Evolutionary conservation across 2,797 vertebrate genomes (phyloP).

Genomic region (Okamejei kenojei): DNA sequence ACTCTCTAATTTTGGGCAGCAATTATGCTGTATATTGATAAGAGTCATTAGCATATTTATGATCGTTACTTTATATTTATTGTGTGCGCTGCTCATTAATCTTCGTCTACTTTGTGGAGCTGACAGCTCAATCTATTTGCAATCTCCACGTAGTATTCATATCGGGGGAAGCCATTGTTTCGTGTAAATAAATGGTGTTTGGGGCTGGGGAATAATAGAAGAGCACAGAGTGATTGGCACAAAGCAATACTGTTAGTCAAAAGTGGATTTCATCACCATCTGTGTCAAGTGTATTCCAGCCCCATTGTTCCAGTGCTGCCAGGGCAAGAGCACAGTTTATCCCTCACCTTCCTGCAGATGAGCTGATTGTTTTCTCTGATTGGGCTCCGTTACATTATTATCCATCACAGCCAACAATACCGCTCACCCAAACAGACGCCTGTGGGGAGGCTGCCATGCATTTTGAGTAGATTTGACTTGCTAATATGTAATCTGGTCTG

Average conservation of each 20-base stretch:
- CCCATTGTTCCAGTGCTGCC: conserved; percentile 65
- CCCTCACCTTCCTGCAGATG: conserved; percentile 69
- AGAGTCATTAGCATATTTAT: conserved; percentile 99
- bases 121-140: conserved; percentile 99
- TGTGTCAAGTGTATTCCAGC: conserved; percentile 69
- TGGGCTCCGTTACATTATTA: conserved; percentile 67
- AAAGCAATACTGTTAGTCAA: conserved; percentile 83
- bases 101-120: conserved; percentile 89
- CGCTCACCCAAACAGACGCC: conserved; percentile 59
- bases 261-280: conserved; percentile 82
- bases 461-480: conserved; percentile 60
- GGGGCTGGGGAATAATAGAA: conserved; percentile 63
- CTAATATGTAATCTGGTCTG: conserved; percentile 67
- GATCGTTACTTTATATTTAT: conserved; percentile 96
- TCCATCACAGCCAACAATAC: conserved; percentile 60
- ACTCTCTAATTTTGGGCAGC: conserved; percentile 74
- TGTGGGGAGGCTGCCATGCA: conserved; percentile 56
- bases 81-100: conserved; percentile 95
- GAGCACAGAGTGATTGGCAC: conserved; percentile 77
- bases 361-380: conserved; percentile 73
- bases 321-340: conserved; percentile 51
- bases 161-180: conserved; percentile 74
- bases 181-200: conserved; percentile 78
- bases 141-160: conserved; percentile 75
- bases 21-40: conserved; percentile 74